Evolutionary conservation across 2,888 invertebrate species (phyloP), one percentile per base, ranked within the genome.

Genomic region (Lepetodrilus schrolli): DNA sequence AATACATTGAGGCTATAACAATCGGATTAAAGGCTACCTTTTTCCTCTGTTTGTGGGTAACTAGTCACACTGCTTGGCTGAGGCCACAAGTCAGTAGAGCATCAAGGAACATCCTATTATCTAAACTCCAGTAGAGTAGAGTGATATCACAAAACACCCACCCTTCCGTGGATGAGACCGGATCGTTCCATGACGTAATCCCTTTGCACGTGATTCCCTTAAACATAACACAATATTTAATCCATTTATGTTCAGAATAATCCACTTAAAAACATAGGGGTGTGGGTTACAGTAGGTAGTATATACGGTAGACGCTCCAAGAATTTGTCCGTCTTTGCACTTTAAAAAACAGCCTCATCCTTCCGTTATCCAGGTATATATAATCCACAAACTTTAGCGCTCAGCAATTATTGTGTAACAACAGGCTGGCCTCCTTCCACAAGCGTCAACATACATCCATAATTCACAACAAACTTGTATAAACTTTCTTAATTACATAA

Each of bases 401-500:
- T n/a, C n/a, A n/a, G n/a, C n/a, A n/a, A n/a, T 30, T 30, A 13
- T 58, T 58, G 26, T 17, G 58, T 26, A 58, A 58, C 23, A 17
- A 58, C 17, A 10, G 58, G 34, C 58, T 13, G 26, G 34, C 30
- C 30, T 58, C 58, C 58, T 26, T 58, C 17, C 26, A 58, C 58
- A 58, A 58, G 58, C 30, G 58, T 58, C 10, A 58, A 58, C 58
- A 58, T 58, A 58, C 17, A 58, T 58, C 58, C 58, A 30, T 58
- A 58, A 30, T 58, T 58, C 58, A 58, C 58, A 58, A 58, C 58
- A 58, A 58, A 58, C 58, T 58, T 58, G 58, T 58, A 58, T 58
- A 58, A 58, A 58, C 58, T 58, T 58, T 58, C 58, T 58, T 58
- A 58, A 58, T 58, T 58, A 58, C 58, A 58, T 58, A 58, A 58